Evolutionary conservation across 2,113 vertebrate species (phyloP).

Genomic region (Alectura lathami): DNA sequence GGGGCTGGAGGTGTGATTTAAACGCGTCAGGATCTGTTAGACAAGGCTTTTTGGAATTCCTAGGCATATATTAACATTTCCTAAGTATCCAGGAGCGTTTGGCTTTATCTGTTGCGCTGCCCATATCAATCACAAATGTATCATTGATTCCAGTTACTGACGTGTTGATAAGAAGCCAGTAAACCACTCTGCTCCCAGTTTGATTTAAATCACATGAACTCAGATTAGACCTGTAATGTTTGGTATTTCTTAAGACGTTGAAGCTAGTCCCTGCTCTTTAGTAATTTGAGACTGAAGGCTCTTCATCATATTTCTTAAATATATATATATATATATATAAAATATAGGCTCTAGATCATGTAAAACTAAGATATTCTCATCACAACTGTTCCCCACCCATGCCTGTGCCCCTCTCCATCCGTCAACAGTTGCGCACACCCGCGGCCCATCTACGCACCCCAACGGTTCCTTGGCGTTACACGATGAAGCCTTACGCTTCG

Average conservation of each 20-base stretch:
- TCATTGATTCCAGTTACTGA: neutral
- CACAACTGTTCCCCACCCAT: neutral
- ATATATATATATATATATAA: no score
- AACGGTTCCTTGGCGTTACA: neutral
- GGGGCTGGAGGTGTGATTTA: no score
- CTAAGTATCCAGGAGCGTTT: neutral
- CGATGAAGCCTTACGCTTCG: neutral
- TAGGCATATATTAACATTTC: neutral
- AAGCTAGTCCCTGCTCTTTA: neutral
- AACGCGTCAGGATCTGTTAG: no score
- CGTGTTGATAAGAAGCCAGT: neutral
- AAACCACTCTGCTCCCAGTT: neutral
- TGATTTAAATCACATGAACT: neutral
- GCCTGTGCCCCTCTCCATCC: neutral
- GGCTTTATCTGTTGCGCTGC: neutral
- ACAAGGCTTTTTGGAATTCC: neutral
- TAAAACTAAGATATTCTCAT: neutral
- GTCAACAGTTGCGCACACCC: neutral
- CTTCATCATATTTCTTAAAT: neutral
- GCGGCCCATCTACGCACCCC: fast-evolving
- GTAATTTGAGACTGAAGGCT: neutral
- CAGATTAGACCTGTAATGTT: neutral
- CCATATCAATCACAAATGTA: neutral
- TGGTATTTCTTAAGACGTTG: neutral
- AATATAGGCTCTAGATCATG: neutral